These are phyloP conservation scores for Sebastolobus alascanus DNA, from an alignment of 2,797 vertebrate species.

Conservation along the genomic window DNA sequence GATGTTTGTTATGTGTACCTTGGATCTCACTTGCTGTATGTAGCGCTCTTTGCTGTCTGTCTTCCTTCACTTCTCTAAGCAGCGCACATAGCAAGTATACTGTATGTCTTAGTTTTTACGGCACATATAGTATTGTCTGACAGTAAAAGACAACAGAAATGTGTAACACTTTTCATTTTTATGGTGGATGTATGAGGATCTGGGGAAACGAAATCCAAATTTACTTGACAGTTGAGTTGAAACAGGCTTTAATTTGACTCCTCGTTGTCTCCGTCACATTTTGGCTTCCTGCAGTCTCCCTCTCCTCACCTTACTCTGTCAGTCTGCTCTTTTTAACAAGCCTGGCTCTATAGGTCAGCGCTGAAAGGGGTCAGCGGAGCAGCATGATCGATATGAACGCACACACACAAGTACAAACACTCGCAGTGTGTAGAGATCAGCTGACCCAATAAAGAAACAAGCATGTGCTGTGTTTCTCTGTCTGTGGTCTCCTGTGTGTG, in stretches of 20 bases:
- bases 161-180: neutral
- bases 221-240: neutral
- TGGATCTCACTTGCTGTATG: neutral
- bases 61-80: neutral
- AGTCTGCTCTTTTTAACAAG: constrained; percentile 45
- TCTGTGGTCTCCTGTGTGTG: constrained; percentile 15
- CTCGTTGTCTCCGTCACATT: neutral
- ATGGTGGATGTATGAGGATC: neutral
- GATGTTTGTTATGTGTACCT: neutral
- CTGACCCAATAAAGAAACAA: constrained; percentile 43
- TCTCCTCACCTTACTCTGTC: constrained; percentile 16
- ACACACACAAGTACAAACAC: constrained; percentile 2
- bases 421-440: constrained; percentile 23
- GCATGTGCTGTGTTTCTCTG: constrained; percentile 19
- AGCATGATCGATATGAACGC: constrained; percentile 40
- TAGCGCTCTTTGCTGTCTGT: neutral
- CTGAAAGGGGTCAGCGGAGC: constrained; percentile 55
- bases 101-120: neutral
- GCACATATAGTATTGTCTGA: neutral
- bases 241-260: neutral
- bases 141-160: neutral
- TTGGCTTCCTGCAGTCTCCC: neutral
- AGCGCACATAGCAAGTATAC: too few relatives aligned
- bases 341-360: constrained; percentile 51
- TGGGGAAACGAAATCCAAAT: neutral